Evolutionary conservation across 2,113 vertebrate genomes (phyloP).

Genomic region (Onychostoma macrolepis): DNA sequence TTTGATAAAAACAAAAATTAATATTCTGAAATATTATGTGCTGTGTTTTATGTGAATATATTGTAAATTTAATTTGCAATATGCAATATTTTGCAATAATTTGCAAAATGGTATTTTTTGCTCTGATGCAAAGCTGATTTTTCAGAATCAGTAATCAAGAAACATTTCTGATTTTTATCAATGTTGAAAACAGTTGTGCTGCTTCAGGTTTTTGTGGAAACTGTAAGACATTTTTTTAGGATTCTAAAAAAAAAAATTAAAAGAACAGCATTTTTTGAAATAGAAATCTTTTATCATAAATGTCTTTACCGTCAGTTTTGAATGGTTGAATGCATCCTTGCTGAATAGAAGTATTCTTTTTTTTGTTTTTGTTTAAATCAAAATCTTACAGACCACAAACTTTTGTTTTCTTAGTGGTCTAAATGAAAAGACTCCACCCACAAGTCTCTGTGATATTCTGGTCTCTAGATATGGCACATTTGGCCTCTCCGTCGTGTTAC

Average conservation of each 20-base stretch:
- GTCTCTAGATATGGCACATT: conserved; percentile 2
- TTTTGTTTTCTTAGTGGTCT: neutral
- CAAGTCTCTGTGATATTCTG: neutral
- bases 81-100: no score
- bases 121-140: no score
- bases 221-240: no score
- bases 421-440: neutral
- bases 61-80: no score
- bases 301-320: neutral
- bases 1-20: no score
- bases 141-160: no score
- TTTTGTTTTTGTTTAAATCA: neutral
- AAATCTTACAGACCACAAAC: neutral
- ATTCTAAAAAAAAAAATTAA: no score
- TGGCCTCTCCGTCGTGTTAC: neutral
- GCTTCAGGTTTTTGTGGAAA: no score
- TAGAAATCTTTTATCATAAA: neutral
- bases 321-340: neutral
- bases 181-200: neutral
- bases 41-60: no score
- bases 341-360: neutral
- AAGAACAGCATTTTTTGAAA: neutral
- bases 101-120: no score
- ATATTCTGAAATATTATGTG: no score
- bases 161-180: no score